Percentiles rank a stretch among this genome's conserved stretches.
These are phyloP conservation scores for Ernsta delagoae DNA, from an alignment of 2,888 invertebrate genomes.

Conservation along the genomic window DNA sequence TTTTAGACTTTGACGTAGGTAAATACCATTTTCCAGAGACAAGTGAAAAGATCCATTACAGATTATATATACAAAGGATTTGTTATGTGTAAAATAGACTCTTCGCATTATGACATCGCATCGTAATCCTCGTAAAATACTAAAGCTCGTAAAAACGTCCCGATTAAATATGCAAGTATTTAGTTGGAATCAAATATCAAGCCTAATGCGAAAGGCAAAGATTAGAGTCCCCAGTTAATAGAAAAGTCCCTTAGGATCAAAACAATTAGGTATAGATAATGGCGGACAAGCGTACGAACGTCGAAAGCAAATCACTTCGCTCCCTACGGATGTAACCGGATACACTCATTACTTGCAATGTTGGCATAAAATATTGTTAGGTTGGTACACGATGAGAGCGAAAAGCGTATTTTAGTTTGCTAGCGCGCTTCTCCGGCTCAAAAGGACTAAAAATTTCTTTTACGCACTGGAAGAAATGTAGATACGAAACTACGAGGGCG, in stretches of 20 bases:
- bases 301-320: constrained; percentile 57
- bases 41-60: too few relatives aligned
- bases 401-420: constrained; percentile 3
- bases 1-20: too few relatives aligned
- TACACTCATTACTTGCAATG: constrained; percentile 67
- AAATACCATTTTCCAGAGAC: too few relatives aligned
- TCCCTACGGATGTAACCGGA: constrained; percentile 65
- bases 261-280: constrained; percentile 55
- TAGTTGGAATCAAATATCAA: constrained; percentile 31
- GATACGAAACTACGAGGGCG: too few relatives aligned
- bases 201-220: constrained; percentile 22
- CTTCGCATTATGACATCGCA: background rate
- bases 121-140: constrained; percentile 11
- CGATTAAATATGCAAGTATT: constrained; percentile 16
- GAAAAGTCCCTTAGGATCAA: constrained; percentile 44
- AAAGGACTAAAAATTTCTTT: too few relatives aligned
- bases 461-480: too few relatives aligned
- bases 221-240: constrained; percentile 38
- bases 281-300: constrained; percentile 51
- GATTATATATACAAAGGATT: background rate
- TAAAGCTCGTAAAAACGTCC: constrained; percentile 7
- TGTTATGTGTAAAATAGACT: background rate
- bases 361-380: constrained; percentile 37
- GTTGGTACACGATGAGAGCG: constrained; percentile 20
- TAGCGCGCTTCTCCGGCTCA: too few relatives aligned